Evolutionary conservation across 2,888 invertebrate species (phyloP), one percentile per base, ranked within the genome.

Genomic region (Cerastis leucographa): DNA sequence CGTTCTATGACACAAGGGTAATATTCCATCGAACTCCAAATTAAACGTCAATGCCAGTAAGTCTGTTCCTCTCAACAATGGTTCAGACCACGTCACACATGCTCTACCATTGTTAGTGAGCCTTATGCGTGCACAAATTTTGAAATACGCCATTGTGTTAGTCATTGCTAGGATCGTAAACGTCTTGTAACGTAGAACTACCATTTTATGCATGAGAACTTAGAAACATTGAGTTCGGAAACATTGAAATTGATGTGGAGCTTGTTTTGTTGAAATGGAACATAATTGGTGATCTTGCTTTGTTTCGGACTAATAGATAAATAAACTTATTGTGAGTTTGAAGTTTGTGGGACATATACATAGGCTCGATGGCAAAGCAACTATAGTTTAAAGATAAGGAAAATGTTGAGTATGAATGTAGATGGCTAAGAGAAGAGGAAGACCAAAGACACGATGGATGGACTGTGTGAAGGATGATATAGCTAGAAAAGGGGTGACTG

Each of bases 101-200:
- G 81, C 71, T 76, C 62, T 77, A 71, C 69, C 73, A 87, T 87
- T 87, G 87, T 87, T 86, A 75, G 62, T 68, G 44, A 62, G 71
- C 65, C 76, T 74, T 84, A 68, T 70, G 79, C 82, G 84, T 82
- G 87, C 85, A 84, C 85, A 84, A 84, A 84, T 84, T 85, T 83
- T 87, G 84, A 74, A 87, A 83, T 79, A 87, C 67, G 35, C 81
- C 51, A 77, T 85, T 84, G 84, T 87, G 78, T 83, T 83, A 74
- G 65, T 74, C 85, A 86, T 83, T 76, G 73, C 71, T 76, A 62
- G 61, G 74, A 74, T 81, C 59, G 61, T 83, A 74, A 76, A 76
- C 44, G 71, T 85, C 75, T 85, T 71, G 83, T 71, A 73, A 80
- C 61, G 71, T 74, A 68, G 83, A 85, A 76, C 70, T 75, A 49